A percentile compares a stretch with the other conserved stretches of the same genome.
Conservation (phyloP, 2,888 invertebrate genomes). For the Allophyes oxyacanthae region DNA sequence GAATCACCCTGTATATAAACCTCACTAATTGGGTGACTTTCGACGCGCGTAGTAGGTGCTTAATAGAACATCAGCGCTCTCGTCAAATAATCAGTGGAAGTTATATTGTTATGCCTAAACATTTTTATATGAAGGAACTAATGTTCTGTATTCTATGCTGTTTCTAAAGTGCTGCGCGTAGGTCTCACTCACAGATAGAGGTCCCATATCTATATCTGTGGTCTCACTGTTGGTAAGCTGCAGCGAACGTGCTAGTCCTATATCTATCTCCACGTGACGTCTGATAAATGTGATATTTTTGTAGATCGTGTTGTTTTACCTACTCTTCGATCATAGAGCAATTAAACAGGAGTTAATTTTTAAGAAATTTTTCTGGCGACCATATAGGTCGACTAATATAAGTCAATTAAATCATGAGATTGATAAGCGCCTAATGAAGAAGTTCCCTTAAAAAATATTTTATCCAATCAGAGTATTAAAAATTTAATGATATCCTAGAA, state of each 20-base stretch:
- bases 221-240: not conserved
- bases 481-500: not conserved
- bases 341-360: conserved; percentile 28
- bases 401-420: conserved; percentile 37
- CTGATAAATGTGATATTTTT: conserved; percentile 55
- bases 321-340: conserved; percentile 27
- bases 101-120: too few relatives aligned
- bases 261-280: conserved; percentile 17
- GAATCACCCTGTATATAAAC: too few relatives aligned
- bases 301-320: conserved; percentile 34
- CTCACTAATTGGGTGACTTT: too few relatives aligned
- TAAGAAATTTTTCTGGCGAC: conserved; percentile 17
- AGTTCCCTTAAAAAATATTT: not conserved
- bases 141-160: too few relatives aligned
- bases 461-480: too few relatives aligned
- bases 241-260: conserved; percentile 30
- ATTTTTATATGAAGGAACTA: too few relatives aligned
- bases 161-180: too few relatives aligned
- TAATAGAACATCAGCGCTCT: too few relatives aligned
- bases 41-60: too few relatives aligned
- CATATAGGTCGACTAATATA: conserved; percentile 7
- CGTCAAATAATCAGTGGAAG: too few relatives aligned
- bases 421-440: conserved; percentile 2
- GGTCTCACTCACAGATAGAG: too few relatives aligned
- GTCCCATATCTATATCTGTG: too few relatives aligned